Conservation (phyloP, 2,888 invertebrate species). For the Apamea epomidion region DNA sequence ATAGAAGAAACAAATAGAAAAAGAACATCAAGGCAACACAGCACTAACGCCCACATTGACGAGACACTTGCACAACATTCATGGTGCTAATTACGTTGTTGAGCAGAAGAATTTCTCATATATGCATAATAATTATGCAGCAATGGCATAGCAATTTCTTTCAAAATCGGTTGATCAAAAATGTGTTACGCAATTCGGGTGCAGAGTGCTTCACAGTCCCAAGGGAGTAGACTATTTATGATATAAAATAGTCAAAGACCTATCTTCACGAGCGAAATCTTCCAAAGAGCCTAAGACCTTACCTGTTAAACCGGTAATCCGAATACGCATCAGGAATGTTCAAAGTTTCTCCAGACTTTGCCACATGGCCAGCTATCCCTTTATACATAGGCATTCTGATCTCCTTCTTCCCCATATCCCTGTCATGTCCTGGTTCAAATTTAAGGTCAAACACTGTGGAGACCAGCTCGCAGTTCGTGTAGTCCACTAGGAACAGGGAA, state of each 20-base stretch:
- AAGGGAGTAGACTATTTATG: neutral
- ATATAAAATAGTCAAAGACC: neutral
- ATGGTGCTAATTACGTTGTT: neutral
- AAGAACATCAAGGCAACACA: neutral
- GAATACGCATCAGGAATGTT: slow-evolving; percentile 96
- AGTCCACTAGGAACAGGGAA: slow-evolving; percentile 95
- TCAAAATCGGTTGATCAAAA: neutral
- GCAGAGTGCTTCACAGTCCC: no score
- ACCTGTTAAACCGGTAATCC: slow-evolving; percentile 94
- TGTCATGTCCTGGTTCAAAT: slow-evolving; percentile 74
- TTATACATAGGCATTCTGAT: slow-evolving; percentile 93
- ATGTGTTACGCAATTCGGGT: neutral
- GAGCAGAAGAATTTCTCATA: neutral
- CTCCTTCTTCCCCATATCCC: slow-evolving; percentile 85
- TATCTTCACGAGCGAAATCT: neutral
- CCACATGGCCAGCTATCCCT: slow-evolving; percentile 96
- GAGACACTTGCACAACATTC: neutral
- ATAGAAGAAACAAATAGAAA: neutral
- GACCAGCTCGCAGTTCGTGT: slow-evolving; percentile 93
- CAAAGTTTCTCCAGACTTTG: slow-evolving; percentile 94
- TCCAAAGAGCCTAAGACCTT: neutral
- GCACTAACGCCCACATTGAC: neutral
- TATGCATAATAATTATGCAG: neutral
- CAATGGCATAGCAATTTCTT: neutral
- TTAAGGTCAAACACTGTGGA: slow-evolving; percentile 95